A percentile compares a stretch with the other conserved stretches of the same genome.
Evolutionary conservation across 2,888 invertebrate species (phyloP).

Genomic region (Nomada fabriciana): DNA sequence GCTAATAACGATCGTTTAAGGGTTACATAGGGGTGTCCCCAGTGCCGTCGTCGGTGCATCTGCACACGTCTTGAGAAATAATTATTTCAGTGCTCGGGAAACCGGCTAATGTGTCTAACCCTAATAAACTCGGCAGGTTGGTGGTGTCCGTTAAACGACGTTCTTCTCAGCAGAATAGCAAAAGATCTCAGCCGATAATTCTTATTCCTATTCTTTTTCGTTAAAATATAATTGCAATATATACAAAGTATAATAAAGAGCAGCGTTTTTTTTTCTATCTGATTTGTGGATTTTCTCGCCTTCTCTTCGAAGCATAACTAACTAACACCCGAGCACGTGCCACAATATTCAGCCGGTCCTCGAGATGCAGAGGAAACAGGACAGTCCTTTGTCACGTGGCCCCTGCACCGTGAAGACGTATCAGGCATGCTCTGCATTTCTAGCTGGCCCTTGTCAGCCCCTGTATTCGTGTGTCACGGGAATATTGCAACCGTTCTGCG

Average conservation of each 20-base stretch:
- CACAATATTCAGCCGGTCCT: slow-evolving; percentile 36
- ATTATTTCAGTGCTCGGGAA: slow-evolving; percentile 53
- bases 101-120: not conserved
- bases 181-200: not conserved
- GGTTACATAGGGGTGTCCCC: slow-evolving; percentile 43
- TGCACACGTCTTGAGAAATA: slow-evolving; percentile 47
- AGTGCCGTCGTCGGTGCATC: slow-evolving; percentile 15
- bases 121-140: slow-evolving; percentile 21
- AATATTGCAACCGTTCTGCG: slow-evolving; percentile 60
- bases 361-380: slow-evolving; percentile 38
- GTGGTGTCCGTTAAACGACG: too few relatives aligned
- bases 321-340: not conserved
- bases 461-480: slow-evolving; percentile 57
- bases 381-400: slow-evolving; percentile 66
- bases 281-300: not conserved
- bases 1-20: slow-evolving; percentile 66
- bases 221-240: too few relatives aligned
- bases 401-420: slow-evolving; percentile 71
- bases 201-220: too few relatives aligned
- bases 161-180: not conserved
- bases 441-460: slow-evolving; percentile 57
- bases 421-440: slow-evolving; percentile 70
- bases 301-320: not conserved
- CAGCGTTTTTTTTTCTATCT: too few relatives aligned
- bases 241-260: too few relatives aligned